Conservation (phyloP, 2,888 invertebrate genomes). For the Tubulanus polymorphus region DNA sequence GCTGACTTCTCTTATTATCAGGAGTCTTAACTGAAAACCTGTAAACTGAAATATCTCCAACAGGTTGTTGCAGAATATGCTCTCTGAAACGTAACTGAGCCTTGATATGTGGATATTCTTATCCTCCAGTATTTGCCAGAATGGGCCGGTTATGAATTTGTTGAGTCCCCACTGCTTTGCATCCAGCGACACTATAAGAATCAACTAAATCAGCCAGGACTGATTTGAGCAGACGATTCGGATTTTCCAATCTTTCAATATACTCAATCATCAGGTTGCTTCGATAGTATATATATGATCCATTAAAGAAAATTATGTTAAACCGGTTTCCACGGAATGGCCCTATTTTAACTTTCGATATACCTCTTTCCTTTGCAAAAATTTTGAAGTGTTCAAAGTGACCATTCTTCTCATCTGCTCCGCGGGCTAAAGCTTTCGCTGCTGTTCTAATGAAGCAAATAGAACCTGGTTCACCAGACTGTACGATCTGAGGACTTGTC, state of each 20-base stretch:
- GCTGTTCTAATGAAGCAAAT: not conserved
- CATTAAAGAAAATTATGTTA: constrained; percentile 16
- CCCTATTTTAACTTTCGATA: constrained; percentile 10
- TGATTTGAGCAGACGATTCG: not conserved
- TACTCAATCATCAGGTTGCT: constrained; percentile 2
- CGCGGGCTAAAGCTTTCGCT: not conserved
- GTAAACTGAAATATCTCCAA: not conserved
- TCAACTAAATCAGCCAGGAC: constrained; percentile 10
- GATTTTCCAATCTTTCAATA: not conserved
- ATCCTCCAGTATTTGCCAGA: constrained; percentile 11
- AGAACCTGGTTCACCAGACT: not conserved
- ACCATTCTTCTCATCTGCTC: not conserved
- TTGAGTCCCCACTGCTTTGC: constrained; percentile 9
- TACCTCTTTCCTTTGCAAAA: not conserved
- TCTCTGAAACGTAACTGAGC: constrained; percentile 8
- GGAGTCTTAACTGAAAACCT: not conserved
- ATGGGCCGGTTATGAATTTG: constrained; percentile 12
- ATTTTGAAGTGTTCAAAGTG: not conserved
- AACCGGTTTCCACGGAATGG: constrained; percentile 14
- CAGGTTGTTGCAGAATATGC: too few relatives aligned
- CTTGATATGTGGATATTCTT: constrained; percentile 15
- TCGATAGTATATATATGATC: constrained; percentile 8
- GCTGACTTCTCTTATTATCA: not conserved
- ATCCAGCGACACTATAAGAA: constrained; percentile 2
- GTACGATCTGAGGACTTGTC: constrained; percentile 11